Evolutionary conservation across 2,113 vertebrate genomes (phyloP).

Genomic region (Lamprologus sp.): DNA sequence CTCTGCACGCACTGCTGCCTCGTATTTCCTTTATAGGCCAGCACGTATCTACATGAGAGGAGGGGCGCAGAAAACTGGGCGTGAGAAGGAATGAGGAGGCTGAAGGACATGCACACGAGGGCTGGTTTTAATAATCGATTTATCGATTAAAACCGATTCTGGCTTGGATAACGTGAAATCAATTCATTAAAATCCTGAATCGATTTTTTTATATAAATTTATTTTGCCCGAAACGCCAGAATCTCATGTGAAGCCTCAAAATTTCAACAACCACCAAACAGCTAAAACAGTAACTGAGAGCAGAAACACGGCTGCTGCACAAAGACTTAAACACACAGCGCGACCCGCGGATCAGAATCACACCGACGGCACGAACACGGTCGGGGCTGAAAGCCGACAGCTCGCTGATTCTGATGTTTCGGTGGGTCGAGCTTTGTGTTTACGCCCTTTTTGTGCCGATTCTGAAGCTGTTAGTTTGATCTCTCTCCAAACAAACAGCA

Average conservation of each 20-base stretch:
- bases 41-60: conserved; percentile 77
- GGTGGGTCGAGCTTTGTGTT: fast-evolving
- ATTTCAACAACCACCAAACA: not conserved
- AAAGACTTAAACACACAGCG: fast-evolving
- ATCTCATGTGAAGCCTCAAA: fast-evolving
- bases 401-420: fast-evolving
- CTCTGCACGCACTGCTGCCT: conserved; percentile 70
- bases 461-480: too few relatives aligned
- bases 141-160: fast-evolving
- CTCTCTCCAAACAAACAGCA: fast-evolving
- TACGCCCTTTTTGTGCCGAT: fast-evolving
- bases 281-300: fast-evolving
- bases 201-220: fast-evolving
- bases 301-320: fast-evolving
- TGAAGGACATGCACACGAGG: not conserved
- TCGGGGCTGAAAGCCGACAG: not conserved
- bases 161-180: not conserved
- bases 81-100: fast-evolving
- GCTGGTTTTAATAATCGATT: fast-evolving
- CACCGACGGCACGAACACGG: too few relatives aligned
- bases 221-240: fast-evolving
- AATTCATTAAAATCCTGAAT: not conserved
- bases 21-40: conserved; percentile 82
- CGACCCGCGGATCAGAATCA: fast-evolving
- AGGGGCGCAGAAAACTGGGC: fast-evolving